phyloP scores from a whole-genome alignment of 2,797 vertebrate genomes.

The Chaetodon trifasciatus region DNA sequence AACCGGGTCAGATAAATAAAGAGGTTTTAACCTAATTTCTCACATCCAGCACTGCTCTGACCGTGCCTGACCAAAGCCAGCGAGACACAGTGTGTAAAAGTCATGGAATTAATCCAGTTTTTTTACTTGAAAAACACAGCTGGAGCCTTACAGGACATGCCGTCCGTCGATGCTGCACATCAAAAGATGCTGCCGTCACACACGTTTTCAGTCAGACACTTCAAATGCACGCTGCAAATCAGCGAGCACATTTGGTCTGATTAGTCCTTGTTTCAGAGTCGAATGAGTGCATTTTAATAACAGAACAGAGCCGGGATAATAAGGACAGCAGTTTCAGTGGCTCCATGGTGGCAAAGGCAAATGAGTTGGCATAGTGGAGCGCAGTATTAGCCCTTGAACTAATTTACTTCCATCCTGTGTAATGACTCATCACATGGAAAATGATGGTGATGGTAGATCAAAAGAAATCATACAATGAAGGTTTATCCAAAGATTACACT shows the following conservation, averaged over 20 bases:
- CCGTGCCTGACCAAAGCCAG: constrained; percentile 47
- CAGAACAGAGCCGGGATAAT: constrained; percentile 28
- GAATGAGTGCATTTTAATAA: constrained; percentile 25
- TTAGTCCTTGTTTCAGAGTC: constrained; percentile 19
- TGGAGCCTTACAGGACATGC: constrained; percentile 38
- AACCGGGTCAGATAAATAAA: constrained; percentile 81
- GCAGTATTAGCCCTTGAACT: constrained; percentile 54
- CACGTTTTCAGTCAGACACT: constrained; percentile 13
- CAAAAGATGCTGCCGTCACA: constrained; percentile 41
- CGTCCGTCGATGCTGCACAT: constrained; percentile 22
- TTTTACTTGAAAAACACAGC: constrained; percentile 40
- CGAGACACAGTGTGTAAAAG: constrained; percentile 31
- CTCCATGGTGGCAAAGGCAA: constrained; percentile 27
- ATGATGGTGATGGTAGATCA: constrained; percentile 43
- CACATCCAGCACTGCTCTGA: constrained; percentile 57
- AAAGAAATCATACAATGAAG: background rate
- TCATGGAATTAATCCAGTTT: constrained; percentile 62
- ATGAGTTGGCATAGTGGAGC: constrained; percentile 41
- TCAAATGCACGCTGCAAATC: background rate
- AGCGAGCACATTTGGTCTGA: constrained; percentile 2
- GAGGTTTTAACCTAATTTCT: constrained; percentile 84
- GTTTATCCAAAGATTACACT: constrained; percentile 46
- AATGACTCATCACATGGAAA: constrained; percentile 77
- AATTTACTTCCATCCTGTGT: constrained; percentile 66
- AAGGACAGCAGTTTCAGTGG: constrained; percentile 2